Conservation (phyloP, 2,888 invertebrate species). For the Nymphalis c-album region DNA sequence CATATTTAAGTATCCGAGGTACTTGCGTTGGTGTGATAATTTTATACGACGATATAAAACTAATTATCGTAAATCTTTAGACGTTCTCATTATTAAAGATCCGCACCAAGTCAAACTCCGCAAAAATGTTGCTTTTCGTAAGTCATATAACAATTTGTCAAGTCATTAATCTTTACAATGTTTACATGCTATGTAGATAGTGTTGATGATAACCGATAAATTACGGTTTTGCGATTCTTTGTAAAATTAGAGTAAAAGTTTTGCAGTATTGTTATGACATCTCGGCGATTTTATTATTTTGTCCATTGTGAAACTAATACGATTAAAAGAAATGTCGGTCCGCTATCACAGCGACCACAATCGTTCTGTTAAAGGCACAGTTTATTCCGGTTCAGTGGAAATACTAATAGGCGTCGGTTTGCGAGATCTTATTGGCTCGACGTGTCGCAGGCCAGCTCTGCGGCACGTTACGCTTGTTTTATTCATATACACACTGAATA, state of each 20-base stretch:
- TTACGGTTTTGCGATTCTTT: conserved; percentile 20
- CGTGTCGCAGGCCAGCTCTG: conserved; percentile 23
- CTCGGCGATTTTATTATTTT: too few species aligned
- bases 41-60: too few species aligned
- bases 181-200: conserved; percentile 18
- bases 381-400: conserved; percentile 71
- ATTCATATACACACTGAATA: conserved; percentile 38
- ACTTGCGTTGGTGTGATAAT: too few species aligned
- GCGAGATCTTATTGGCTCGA: conserved; percentile 19
- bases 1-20: too few species aligned
- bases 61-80: too few species aligned
- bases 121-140: too few species aligned
- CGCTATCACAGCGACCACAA: conserved; percentile 40
- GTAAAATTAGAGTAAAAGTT: too few species aligned
- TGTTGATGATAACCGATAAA: conserved; percentile 28
- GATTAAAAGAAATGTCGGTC: background rate
- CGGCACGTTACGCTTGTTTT: conserved; percentile 47
- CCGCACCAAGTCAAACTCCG: too few species aligned
- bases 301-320: too few species aligned
- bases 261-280: too few species aligned
- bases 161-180: conserved; percentile 19
- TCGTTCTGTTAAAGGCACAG: conserved; percentile 42
- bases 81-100: too few species aligned
- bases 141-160: conserved; percentile 6
- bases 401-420: conserved; percentile 24